A percentile compares a stretch with the other conserved stretches of the same genome.
Evolutionary conservation across 2,113 vertebrate genomes (phyloP).

Genomic region (Chinchilla lanigera): DNA sequence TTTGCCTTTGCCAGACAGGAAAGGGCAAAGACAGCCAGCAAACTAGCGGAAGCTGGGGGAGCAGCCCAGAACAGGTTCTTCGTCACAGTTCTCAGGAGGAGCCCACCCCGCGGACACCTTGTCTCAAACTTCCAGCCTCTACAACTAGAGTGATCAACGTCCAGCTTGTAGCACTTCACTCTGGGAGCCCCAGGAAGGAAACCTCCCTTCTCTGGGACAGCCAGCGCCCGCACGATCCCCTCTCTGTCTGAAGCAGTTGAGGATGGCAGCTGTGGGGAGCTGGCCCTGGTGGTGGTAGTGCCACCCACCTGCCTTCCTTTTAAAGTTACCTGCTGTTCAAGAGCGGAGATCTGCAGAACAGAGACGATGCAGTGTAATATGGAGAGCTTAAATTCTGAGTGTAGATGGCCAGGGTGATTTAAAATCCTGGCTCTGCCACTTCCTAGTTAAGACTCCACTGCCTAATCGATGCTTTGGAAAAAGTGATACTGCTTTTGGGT

Average conservation of each 20-base stretch:
- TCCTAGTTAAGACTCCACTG: neutral
- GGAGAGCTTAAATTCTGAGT: neutral
- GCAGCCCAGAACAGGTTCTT: accelerated
- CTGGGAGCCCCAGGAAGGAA: neutral
- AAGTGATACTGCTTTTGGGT: neutral
- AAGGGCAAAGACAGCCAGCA: neutral
- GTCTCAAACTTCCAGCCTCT: neutral
- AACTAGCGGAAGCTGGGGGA: neutral
- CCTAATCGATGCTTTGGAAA: neutral
- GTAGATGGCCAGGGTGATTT: neutral
- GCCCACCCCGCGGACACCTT: neutral
- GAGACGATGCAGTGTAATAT: neutral
- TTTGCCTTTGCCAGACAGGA: neutral
- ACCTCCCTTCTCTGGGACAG: neutral
- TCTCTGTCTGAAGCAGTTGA: neutral
- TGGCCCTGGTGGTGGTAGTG: neutral
- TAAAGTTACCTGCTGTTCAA: neutral
- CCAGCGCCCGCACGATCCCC: neutral
- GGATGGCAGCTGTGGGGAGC: neutral
- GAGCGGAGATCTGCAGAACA: neutral
- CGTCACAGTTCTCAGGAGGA: neutral
- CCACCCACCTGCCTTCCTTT: neutral
- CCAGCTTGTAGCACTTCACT: neutral
- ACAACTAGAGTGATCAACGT: neutral
- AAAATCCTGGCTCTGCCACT: neutral